A percentile compares a stretch with the other conserved stretches of the same genome.
Evolutionary conservation across 2,888 invertebrate genomes (phyloP).

Genomic region (Caenorhabditis afra): DNA sequence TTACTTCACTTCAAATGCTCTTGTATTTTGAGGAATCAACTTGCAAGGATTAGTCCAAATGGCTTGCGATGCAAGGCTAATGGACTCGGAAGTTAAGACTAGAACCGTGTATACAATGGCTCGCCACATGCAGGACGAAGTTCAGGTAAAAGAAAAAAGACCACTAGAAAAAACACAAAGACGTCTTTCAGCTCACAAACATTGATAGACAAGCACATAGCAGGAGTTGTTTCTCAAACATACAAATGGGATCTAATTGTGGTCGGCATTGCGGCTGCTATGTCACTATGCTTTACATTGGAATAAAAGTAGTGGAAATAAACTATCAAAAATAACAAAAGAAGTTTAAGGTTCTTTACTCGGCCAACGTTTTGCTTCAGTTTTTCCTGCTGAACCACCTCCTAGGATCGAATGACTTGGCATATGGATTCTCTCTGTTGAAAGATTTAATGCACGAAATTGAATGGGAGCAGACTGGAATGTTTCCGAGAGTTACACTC

Average conservation of each 20-base stretch:
- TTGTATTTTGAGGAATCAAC: slow-evolving; percentile 76
- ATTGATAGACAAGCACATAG: slow-evolving; percentile 75
- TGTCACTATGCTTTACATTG: slow-evolving; percentile 80
- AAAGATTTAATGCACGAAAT: slow-evolving; percentile 79
- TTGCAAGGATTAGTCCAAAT: slow-evolving; percentile 81
- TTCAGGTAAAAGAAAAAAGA: too few species aligned
- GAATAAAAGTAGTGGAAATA: slow-evolving; percentile 74
- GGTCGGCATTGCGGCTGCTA: slow-evolving; percentile 81
- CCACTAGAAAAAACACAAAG: too few species aligned
- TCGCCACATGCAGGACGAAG: slow-evolving; percentile 81
- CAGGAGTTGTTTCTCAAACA: slow-evolving; percentile 72
- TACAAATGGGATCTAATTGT: slow-evolving; percentile 74
- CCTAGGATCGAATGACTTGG: slow-evolving; percentile 78
- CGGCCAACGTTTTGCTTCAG: slow-evolving; percentile 79
- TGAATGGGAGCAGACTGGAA: slow-evolving; percentile 81
- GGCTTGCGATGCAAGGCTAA: slow-evolving; percentile 80
- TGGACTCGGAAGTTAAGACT: slow-evolving; percentile 80
- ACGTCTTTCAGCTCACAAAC: slow-evolving; percentile 74
- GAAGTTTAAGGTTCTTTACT: slow-evolving; percentile 74
- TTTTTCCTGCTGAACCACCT: slow-evolving; percentile 80
- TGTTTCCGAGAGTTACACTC: slow-evolving; percentile 81
- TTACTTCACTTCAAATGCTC: too few species aligned
- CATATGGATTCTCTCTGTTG: slow-evolving; percentile 80
- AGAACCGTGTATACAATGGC: slow-evolving; percentile 81
- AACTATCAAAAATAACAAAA: neutral